These are phyloP conservation scores for Clivina fossor DNA, from an alignment of 2,888 invertebrate species.

Conservation along the genomic window DNA sequence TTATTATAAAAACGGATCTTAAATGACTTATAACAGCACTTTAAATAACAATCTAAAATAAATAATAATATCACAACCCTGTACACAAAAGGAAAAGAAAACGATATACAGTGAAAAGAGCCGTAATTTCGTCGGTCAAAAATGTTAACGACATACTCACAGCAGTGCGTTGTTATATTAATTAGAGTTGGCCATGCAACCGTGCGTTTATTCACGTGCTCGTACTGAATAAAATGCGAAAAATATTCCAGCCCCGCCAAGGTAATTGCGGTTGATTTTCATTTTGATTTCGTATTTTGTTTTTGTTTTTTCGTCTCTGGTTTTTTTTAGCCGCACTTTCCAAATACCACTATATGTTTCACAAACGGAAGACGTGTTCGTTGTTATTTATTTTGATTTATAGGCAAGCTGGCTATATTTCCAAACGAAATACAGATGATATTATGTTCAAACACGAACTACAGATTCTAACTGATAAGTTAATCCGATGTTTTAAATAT, in stretches of 20 bases:
- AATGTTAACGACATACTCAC: constrained; percentile 11
- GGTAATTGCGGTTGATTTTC: constrained; percentile 22
- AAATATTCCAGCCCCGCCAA: no score
- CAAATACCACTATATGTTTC: no score
- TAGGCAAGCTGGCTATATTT: constrained; percentile 15
- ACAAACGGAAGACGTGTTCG: constrained; percentile 27
- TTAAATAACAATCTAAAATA: no score
- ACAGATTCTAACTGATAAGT: no score
- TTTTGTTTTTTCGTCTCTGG: constrained; percentile 10
- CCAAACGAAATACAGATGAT: constrained; percentile 11
- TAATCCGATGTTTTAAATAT: no score
- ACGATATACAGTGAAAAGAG: background rate
- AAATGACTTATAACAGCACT: no score
- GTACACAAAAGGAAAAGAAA: no score
- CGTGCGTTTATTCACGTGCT: constrained; percentile 8
- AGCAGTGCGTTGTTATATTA: constrained; percentile 19
- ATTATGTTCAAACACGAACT: constrained; percentile 21
- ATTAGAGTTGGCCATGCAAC: constrained; percentile 27
- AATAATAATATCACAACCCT: no score
- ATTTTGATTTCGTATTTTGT: no score
- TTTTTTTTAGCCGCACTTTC: constrained; percentile 20
- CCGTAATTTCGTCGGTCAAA: constrained; percentile 7
- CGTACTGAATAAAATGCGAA: constrained; percentile 13
- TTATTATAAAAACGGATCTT: no score
- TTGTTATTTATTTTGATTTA: constrained; percentile 24